Evolutionary conservation across 2,888 invertebrate species (phyloP), one percentile per base, ranked within the genome.

Genomic region (Abscondita cerata): DNA sequence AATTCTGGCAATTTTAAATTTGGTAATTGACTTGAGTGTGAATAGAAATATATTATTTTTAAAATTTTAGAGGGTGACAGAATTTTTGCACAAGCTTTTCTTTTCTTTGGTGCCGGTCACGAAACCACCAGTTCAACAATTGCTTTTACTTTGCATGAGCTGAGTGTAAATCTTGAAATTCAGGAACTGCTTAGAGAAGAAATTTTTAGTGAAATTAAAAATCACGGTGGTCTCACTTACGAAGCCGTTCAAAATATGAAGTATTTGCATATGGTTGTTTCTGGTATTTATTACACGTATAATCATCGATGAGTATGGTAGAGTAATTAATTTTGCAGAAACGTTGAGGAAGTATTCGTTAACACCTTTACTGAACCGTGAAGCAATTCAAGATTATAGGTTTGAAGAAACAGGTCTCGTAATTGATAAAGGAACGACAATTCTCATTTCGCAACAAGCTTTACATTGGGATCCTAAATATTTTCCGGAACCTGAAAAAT

Each of bases 21-120:
- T 51, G 70, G 71, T 73, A 55, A 61, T 50, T 62, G 19, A 20
- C 5, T 44, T 9, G 50, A 3, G 25, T 12, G 2, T 46, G 1
- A 4, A 36, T 48, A 19, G 18, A 34, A 9, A 12, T 41, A 9
- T 18, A 48, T 55, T 46, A 55, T 55, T 15, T 31, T 18, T 1
- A 18, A 16, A 16, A 12, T 20, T 44, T 19, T 59, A 75, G 74
- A 81, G 48, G 75, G 75, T 1, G 70, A 78, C 0, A 70, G 70
- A 55, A 72, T 83, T 63, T 69, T 78, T 0, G 76, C 83, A 0
- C 82, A 84, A 60, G 77, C 81, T 0, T 71, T 83, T 0, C 79
- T 83, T 1, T 84, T 85, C 68, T 84, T 83, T 66, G 63, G 81
- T 1, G 85, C 84, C 18, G 85, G 84, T 1, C 83, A 81, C 66